Conservation (phyloP, 2,888 invertebrate genomes). For the Cremastinae sp. region DNA sequence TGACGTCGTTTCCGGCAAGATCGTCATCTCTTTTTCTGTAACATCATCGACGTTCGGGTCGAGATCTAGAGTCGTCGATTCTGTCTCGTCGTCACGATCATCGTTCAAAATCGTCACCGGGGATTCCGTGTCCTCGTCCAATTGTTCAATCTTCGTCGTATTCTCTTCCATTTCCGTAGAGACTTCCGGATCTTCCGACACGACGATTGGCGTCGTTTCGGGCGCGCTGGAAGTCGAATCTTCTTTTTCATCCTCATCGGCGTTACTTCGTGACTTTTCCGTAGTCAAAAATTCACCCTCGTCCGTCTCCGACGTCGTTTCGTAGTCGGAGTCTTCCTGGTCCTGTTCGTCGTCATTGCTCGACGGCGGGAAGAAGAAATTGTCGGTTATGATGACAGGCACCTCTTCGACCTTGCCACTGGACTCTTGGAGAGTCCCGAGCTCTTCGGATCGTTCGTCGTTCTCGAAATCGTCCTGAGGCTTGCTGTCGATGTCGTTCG, state of each 20-base stretch:
- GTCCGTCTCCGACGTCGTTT: constrained; percentile 25
- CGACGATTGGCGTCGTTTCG: constrained; percentile 25
- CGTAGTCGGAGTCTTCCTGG: constrained; percentile 31
- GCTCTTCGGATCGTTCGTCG: constrained; percentile 50
- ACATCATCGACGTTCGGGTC: constrained; percentile 2
- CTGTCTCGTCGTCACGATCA: background rate
- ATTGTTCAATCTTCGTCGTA: constrained; percentile 34
- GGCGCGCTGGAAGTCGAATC: constrained; percentile 9
- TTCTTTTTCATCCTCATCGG: constrained; percentile 35
- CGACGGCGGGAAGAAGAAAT: constrained; percentile 75
- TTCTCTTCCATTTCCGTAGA: constrained; percentile 25
- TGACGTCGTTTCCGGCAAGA: background rate
- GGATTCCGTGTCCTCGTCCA: constrained; percentile 34
- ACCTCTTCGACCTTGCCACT: constrained; percentile 50
- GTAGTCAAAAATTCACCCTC: constrained; percentile 31
- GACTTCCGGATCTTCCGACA: constrained; percentile 12
- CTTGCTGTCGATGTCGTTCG: constrained; percentile 69
- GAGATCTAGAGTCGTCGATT: constrained; percentile 15
- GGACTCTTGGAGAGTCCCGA: constrained; percentile 46
- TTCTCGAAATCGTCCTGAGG: constrained; percentile 59
- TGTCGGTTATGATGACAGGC: constrained; percentile 78
- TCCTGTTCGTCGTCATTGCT: constrained; percentile 61
- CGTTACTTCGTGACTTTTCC: constrained; percentile 31
- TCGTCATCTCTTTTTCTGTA: background rate
- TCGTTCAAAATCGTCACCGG: constrained; percentile 12